These are phyloP conservation scores for Labroides dimidiatus DNA, from an alignment of 2,797 vertebrate genomes.

Conservation along the genomic window DNA sequence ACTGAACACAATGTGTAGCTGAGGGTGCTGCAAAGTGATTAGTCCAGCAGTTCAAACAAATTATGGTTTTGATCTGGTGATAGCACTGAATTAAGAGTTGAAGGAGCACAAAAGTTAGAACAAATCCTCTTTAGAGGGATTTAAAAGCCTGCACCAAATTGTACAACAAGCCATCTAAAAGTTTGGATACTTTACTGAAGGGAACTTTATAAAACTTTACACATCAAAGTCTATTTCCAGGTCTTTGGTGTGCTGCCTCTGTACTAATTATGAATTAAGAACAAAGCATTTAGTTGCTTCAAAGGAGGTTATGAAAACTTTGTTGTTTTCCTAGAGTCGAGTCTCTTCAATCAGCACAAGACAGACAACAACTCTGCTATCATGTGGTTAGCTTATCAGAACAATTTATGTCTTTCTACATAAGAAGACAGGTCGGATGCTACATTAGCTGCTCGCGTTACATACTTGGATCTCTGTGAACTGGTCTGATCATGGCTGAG, in stretches of 20 bases:
- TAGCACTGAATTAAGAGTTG: not conserved
- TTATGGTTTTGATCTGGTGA: not conserved
- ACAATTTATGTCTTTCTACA: not conserved
- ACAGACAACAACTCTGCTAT: not conserved
- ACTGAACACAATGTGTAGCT: not conserved
- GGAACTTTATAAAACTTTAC: not conserved
- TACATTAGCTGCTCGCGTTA: not conserved
- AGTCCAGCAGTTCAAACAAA: not conserved
- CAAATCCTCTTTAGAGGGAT: not conserved
- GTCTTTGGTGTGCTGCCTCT: not conserved
- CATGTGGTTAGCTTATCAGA: not conserved
- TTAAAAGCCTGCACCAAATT: not conserved
- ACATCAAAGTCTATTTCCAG: slow-evolving; percentile 8
- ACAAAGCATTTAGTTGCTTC: not conserved
- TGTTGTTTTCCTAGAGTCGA: not conserved
- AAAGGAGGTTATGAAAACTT: not conserved
- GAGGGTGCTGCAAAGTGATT: not conserved
- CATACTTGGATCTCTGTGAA: not conserved
- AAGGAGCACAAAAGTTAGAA: not conserved
- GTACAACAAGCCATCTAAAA: not conserved
- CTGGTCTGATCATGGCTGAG: too few species aligned
- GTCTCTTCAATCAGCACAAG: not conserved
- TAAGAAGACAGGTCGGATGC: not conserved
- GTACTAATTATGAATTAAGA: not conserved
- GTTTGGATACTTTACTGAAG: not conserved